Percentiles rank a stretch among this genome's conserved stretches.
These are phyloP conservation scores for Chionis minor DNA, from an alignment of 2,113 vertebrate species.

Conservation along the genomic window DNA sequence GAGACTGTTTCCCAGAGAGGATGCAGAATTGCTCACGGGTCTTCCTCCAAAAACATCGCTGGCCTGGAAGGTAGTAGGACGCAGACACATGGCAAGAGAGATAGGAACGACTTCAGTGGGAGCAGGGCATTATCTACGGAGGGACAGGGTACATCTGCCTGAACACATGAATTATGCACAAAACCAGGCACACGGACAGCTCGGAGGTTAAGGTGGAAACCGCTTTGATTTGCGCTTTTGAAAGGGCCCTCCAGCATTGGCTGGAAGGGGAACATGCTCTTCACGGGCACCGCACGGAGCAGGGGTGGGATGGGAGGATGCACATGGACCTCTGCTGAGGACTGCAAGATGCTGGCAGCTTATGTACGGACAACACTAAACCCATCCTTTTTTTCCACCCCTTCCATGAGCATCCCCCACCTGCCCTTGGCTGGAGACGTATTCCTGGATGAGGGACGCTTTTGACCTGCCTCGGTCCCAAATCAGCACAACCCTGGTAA, in stretches of 20 bases:
- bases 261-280: neutral
- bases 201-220: neutral
- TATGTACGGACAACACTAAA: accelerated
- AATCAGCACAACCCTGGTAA: neutral
- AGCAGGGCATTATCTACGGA: neutral
- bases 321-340: neutral
- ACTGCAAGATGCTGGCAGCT: neutral
- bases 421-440: neutral
- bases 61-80: neutral
- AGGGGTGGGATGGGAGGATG: neutral
- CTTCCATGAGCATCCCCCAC: neutral
- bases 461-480: neutral
- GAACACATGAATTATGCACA: neutral
- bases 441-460: neutral
- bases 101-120: neutral
- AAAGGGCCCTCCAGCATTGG: neutral
- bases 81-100: neutral
- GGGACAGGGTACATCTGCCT: neutral
- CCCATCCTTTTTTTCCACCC: neutral
- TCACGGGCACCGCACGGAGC: neutral
- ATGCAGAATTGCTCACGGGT: neutral
- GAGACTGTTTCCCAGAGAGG: neutral
- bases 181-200: neutral
- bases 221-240: neutral
- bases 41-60: neutral